Conservation (phyloP, 2,888 invertebrate genomes). For the Cryptus viduatorius region DNA sequence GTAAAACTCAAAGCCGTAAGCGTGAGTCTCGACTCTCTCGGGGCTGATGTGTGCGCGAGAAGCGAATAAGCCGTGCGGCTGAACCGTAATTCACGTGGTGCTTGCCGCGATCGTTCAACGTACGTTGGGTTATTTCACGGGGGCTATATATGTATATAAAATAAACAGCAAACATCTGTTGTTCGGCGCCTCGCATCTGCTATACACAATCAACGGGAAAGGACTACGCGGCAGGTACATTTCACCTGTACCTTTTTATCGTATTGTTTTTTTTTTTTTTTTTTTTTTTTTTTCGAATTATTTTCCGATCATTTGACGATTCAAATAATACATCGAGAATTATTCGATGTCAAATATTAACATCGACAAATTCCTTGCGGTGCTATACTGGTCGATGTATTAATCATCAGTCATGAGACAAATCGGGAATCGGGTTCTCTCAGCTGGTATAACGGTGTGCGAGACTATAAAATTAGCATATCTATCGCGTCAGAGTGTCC, state of each 20-base stretch:
- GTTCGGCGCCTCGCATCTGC: conserved; percentile 60
- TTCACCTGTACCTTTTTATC: neutral
- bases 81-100: conserved; percentile 31
- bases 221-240: neutral
- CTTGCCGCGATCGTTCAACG: conserved; percentile 6
- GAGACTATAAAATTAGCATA: conserved; percentile 22
- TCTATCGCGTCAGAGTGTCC: neutral
- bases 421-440: conserved; percentile 23
- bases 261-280: neutral
- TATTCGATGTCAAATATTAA: no score
- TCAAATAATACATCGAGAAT: no score
- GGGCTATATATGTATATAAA: neutral
- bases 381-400: neutral
- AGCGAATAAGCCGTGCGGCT: conserved; percentile 2
- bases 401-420: neutral
- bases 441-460: neutral
- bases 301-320: no score
- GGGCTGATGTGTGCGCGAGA: neutral
- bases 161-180: conserved; percentile 62
- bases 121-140: neutral
- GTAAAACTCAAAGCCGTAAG: conserved; percentile 10
- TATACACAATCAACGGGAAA: conserved; percentile 17
- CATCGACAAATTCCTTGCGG: neutral
- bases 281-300: no score
- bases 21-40: conserved; percentile 33